Percentiles rank a stretch among this genome's conserved stretches.
phyloP scores from a whole-genome alignment of 2,113 vertebrate species.

The Daboia siamensis region DNA sequence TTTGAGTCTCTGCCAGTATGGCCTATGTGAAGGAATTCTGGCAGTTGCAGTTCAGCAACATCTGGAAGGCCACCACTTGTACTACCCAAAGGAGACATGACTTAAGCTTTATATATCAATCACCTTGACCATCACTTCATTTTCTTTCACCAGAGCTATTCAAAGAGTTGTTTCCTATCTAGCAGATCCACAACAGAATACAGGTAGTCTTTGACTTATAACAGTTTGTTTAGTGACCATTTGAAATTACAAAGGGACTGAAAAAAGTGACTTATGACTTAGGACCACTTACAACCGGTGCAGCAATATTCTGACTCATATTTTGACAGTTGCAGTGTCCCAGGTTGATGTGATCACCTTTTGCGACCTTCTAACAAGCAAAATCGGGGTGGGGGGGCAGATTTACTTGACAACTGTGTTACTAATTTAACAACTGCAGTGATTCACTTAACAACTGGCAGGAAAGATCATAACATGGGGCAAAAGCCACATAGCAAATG shows the following conservation, averaged over 20 bases:
- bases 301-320: not conserved
- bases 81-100: constrained; percentile 8
- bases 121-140: not conserved
- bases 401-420: not conserved
- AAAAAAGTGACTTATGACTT: not conserved
- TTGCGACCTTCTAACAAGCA: not conserved
- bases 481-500: not conserved
- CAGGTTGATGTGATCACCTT: not conserved
- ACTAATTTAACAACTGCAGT: not conserved
- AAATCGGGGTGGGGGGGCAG: not conserved
- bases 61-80: not conserved
- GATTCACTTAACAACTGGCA: not conserved
- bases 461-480: not conserved
- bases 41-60: not conserved
- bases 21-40: not conserved
- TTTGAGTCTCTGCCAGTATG: not conserved
- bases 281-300: not conserved
- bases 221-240: not conserved
- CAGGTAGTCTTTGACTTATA: not conserved
- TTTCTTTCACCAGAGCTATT: not conserved
- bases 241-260: not conserved
- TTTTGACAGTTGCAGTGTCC: not conserved
- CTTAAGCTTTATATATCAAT: not conserved
- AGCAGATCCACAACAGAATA: not conserved
- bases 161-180: not conserved